Evolutionary conservation across 2,113 vertebrate species (phyloP).

Genomic region (Rattus rattus): DNA sequence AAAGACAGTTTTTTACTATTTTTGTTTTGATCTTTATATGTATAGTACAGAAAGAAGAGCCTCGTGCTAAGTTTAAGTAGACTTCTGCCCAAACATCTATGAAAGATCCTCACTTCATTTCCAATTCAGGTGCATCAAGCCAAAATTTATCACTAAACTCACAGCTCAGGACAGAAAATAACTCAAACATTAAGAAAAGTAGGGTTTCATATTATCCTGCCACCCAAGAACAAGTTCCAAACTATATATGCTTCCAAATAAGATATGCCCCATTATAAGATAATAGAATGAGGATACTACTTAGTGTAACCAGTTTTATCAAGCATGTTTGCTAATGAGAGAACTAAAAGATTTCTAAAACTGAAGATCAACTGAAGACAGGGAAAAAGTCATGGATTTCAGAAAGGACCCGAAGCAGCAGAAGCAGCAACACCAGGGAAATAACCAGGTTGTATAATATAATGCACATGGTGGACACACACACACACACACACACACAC

Average conservation of each 20-base stretch:
- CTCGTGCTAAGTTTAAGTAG: neutral
- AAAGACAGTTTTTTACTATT: neutral
- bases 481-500: neutral
- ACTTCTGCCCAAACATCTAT: neutral
- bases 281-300: neutral
- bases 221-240: neutral
- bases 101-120: neutral
- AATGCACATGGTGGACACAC: neutral
- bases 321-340: neutral
- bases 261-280: neutral
- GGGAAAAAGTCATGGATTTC: neutral
- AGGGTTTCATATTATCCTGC: neutral
- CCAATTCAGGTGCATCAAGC: neutral
- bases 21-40: neutral
- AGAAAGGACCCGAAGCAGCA: neutral
- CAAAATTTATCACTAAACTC: neutral
- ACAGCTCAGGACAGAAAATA: conserved; percentile 19
- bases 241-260: neutral
- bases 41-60: conserved; percentile 14
- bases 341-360: conserved; percentile 25
- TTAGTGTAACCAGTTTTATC: neutral
- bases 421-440: neutral
- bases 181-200: neutral
- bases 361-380: neutral
- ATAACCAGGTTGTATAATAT: neutral